A percentile compares a stretch with the other conserved stretches of the same genome.
phyloP scores from a whole-genome alignment of 2,113 vertebrate species.

The Cisticola juncidis region DNA sequence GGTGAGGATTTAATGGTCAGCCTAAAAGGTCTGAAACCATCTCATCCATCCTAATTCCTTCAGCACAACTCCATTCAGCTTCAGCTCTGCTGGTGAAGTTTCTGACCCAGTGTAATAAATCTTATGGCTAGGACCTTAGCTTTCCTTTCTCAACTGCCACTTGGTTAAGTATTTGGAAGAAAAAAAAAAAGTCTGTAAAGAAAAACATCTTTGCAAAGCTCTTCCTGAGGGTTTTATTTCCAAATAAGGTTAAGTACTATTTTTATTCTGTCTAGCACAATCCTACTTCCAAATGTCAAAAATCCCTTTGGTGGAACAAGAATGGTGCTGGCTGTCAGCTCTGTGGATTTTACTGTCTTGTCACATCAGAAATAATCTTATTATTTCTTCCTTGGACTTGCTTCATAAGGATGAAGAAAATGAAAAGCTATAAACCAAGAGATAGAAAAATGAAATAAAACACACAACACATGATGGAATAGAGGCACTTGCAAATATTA shows the following conservation, averaged over 20 bases:
- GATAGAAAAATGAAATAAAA: neutral
- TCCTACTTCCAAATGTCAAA: slow-evolving; percentile 9
- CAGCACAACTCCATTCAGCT: neutral
- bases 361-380: slow-evolving; percentile 39
- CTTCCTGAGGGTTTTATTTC: neutral
- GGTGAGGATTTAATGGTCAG: slow-evolving; percentile 13
- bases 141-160: neutral
- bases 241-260: neutral
- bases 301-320: neutral
- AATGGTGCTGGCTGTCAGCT: neutral
- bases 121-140: neutral
- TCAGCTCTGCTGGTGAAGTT: neutral
- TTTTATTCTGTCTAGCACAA: neutral
- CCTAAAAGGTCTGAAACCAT: neutral
- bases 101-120: neutral
- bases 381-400: slow-evolving; percentile 6
- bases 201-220: neutral
- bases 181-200: neutral
- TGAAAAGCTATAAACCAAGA: slow-evolving; percentile 29
- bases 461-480: neutral
- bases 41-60: neutral
- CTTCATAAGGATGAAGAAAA: slow-evolving; percentile 20
- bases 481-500: slow-evolving; percentile 3
- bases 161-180: neutral
- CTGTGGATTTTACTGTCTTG: slow-evolving; percentile 14